Base-by-base conservation (phyloP, 2,888 invertebrate species). In the Philereme transversata region DNA sequence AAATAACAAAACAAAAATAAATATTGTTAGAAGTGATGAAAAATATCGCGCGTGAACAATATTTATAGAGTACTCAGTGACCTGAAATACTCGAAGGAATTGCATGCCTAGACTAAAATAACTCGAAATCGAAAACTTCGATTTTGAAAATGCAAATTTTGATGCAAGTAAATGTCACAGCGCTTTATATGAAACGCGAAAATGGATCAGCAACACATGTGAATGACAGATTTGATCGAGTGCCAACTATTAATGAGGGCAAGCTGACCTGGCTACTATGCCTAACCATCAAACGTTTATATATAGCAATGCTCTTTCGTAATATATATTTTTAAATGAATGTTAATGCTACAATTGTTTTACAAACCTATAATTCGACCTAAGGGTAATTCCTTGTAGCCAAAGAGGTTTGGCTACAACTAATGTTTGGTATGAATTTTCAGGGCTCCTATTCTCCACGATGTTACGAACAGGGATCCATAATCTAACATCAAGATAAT, bases 191-290 rank as follows among this genome's bases (percentile, higher is more conserved):
- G 78, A 81, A 83, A 83, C 79, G 77, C 78, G 75, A 79, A 76
- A 79, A 80, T 77, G 75, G 76, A 82, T 76, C 71, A 74, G 75
- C 71, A 75, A 74, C 80, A 78, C 72, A 67, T 78, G 80, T 71
- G 68, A 65, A 69, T 78, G 83, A 81, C 81, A 79, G 78, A 69
- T 78, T 82, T 83, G 81, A 82, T 80, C 76, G 75, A 80, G 79
- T 74, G 80, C 82, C 81, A 79, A 79, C 72, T 70, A 73, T 81
- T 76, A 80, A 80, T 77, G 76, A 77, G 78, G 75, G 73, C 76
- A 70, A 70, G 68, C 75, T 67, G 75, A 73, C 76, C 70, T 69
- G 72, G 71, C 70, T 61, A 70, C 73, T 70, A 70, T 72, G 66
- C 68, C 67, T 72, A 75, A 65, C 68, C 68, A 74, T 71, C 68